These are phyloP conservation scores for Sphyrna mokarran DNA, from an alignment of 2,113 vertebrate species.

Conservation along the genomic window DNA sequence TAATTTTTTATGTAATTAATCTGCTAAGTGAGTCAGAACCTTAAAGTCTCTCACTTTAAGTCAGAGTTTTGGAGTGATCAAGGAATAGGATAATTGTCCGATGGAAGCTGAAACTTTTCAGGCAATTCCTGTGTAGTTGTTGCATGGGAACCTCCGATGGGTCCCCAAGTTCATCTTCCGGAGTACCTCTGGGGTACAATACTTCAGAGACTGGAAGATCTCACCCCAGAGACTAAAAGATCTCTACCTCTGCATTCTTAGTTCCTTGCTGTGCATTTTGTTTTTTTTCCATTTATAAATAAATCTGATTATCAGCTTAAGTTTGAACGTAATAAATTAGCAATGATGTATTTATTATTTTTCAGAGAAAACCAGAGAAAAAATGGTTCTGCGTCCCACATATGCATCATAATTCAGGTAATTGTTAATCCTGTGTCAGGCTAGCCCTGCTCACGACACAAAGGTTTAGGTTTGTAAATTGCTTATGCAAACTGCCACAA, in stretches of 20 bases:
- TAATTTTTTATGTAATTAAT: no score
- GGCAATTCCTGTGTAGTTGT: no score
- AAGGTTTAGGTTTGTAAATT: not conserved
- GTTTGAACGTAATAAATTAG: not conserved
- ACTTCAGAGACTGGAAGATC: no score
- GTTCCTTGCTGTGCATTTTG: not conserved
- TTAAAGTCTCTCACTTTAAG: no score
- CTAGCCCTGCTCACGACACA: not conserved
- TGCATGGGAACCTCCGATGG: no score
- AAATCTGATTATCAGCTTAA: not conserved
- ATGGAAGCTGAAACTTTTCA: no score
- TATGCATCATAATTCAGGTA: not conserved
- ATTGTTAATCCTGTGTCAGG: not conserved
- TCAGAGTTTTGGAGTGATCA: no score
- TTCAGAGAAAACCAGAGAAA: not conserved
- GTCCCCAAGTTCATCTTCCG: no score
- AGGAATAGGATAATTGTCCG: no score
- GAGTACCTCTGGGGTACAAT: no score
- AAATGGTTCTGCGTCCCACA: not conserved
- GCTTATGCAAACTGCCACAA: not conserved
- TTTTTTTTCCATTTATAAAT: not conserved
- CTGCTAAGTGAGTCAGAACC: no score
- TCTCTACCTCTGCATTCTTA: not conserved
- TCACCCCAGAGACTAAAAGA: no score
- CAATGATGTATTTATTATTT: not conserved